A percentile compares a stretch with the other conserved stretches of the same genome.
phyloP scores from a whole-genome alignment of 2,797 vertebrate species.

The Sternotherus odoratus region DNA sequence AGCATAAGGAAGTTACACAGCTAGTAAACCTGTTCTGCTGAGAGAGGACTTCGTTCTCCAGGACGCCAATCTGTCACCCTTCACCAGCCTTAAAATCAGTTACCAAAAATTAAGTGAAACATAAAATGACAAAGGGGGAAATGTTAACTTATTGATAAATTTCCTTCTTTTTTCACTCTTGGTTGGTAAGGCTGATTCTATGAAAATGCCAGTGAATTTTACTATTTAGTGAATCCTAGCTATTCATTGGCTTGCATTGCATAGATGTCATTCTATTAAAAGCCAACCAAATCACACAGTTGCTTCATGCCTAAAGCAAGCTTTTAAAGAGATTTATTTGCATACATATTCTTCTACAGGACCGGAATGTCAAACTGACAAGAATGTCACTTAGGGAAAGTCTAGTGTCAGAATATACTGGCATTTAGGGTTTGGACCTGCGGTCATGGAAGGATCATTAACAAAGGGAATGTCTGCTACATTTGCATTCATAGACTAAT shows the following conservation, averaged over 20 bases:
- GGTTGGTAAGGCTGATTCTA: background rate
- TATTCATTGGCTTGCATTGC: background rate
- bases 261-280: constrained; percentile 13
- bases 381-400: background rate
- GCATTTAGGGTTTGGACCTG: background rate
- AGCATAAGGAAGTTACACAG: background rate
- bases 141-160: background rate
- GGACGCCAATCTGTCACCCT: background rate
- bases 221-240: background rate
- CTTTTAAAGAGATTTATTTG: background rate
- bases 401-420: background rate
- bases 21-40: background rate
- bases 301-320: background rate
- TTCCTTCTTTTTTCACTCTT: background rate
- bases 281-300: background rate
- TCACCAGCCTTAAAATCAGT: background rate
- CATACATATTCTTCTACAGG: background rate
- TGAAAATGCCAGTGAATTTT: background rate
- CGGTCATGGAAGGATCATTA: background rate
- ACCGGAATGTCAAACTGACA: background rate
- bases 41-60: background rate
- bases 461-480: background rate
- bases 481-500: background rate
- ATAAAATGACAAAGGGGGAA: background rate
- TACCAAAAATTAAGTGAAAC: background rate